These are phyloP conservation scores for Pelmatolapia mariae DNA, from an alignment of 2,113 vertebrate genomes.

Conservation along the genomic window DNA sequence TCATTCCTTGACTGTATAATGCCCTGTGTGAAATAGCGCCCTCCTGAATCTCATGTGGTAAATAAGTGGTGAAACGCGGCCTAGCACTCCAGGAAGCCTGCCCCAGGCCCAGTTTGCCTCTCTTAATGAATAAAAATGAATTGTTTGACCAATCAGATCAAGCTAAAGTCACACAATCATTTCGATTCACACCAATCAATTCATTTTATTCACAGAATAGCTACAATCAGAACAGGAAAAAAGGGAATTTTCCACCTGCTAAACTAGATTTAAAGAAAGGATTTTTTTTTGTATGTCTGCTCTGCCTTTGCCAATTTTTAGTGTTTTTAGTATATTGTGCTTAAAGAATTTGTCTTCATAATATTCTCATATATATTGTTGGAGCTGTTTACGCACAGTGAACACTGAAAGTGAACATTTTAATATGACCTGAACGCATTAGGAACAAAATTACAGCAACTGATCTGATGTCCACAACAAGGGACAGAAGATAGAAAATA, in stretches of 20 bases:
- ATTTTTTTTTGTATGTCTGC: neutral
- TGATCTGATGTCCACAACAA: neutral
- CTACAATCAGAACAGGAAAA: neutral
- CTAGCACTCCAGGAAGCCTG: neutral
- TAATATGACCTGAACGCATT: neutral
- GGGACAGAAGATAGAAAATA: neutral
- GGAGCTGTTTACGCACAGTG: rapidly evolving
- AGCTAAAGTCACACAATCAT: neutral
- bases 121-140: neutral
- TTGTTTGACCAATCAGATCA: neutral
- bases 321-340: neutral
- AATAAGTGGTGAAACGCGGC: neutral
- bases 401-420: neutral
- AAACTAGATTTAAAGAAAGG: neutral
- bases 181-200: rapidly evolving
- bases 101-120: neutral
- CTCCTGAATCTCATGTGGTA: neutral
- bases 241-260: neutral
- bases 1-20: neutral
- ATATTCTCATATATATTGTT: neutral
- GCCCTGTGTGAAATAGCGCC: neutral
- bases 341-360: neutral
- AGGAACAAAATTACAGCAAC: neutral
- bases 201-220: neutral
- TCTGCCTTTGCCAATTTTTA: neutral